Percentiles rank a stretch among this genome's conserved stretches.
phyloP scores from a whole-genome alignment of 1,140 invertebrate species.

The Ceratoteleas bidentatus region DNA sequence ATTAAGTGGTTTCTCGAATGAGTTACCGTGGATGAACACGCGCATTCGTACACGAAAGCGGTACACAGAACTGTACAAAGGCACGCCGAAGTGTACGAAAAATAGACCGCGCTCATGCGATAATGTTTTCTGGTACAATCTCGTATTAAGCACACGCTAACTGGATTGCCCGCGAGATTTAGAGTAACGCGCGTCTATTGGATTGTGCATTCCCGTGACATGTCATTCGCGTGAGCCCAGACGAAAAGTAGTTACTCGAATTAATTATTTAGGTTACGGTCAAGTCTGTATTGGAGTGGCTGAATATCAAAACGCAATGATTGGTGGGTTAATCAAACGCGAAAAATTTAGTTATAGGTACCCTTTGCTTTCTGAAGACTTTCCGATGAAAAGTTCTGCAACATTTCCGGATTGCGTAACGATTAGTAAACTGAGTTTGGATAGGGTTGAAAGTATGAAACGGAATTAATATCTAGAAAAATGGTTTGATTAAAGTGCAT shows the following conservation, averaged over 20 bases:
- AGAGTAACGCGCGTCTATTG: slow-evolving; percentile 35
- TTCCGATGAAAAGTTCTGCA: too few relatives aligned
- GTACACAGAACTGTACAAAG: slow-evolving; percentile 7
- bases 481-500: too few relatives aligned
- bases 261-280: background rate
- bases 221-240: slow-evolving; percentile 12
- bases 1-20: slow-evolving; percentile 9
- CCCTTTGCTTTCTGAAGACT: too few relatives aligned
- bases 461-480: too few relatives aligned
- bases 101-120: slow-evolving; percentile 27
- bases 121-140: slow-evolving; percentile 44
- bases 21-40: slow-evolving; percentile 10
- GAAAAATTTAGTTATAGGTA: too few relatives aligned
- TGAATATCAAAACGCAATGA: too few relatives aligned
- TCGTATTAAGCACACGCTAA: slow-evolving; percentile 52
- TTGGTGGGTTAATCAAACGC: too few relatives aligned
- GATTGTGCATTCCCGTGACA: slow-evolving; percentile 9
- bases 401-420: too few relatives aligned
- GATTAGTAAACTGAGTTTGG: too few relatives aligned
- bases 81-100: slow-evolving; percentile 16
- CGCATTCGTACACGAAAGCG: slow-evolving; percentile 10
- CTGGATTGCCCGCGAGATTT: slow-evolving; percentile 29
- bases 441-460: too few relatives aligned
- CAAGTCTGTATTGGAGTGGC: too few relatives aligned
- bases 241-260: background rate